Evolutionary conservation across 2,888 invertebrate species (phyloP).

Genomic region (Limnephilus lunatus): DNA sequence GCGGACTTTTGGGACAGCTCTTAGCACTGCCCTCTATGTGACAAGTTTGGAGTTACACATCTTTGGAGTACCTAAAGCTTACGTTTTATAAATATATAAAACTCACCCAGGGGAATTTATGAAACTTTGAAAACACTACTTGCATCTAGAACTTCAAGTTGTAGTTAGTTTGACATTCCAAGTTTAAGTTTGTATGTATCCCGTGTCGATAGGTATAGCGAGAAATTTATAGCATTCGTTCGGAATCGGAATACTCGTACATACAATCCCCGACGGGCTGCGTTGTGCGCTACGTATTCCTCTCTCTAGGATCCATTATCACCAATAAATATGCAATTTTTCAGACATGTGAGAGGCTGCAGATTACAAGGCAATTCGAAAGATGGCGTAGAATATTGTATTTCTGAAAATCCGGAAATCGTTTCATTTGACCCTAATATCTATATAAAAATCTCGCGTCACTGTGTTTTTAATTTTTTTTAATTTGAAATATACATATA

Average conservation of each 20-base stretch:
- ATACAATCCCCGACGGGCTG: background rate
- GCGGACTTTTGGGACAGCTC: no score
- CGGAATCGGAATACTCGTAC: background rate
- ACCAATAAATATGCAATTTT: conserved; percentile 12
- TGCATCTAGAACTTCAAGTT: background rate
- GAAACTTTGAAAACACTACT: background rate
- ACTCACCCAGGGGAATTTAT: background rate
- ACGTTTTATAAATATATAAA: background rate
- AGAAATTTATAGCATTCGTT: background rate
- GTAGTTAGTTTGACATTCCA: background rate
- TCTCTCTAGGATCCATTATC: background rate
- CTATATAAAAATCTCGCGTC: no score
- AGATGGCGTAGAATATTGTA: background rate
- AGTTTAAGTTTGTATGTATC: background rate
- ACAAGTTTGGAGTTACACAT: no score
- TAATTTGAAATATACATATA: no score
- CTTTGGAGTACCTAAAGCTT: background rate
- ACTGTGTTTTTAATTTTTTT: no score
- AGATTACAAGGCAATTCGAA: background rate
- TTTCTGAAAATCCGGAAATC: background rate
- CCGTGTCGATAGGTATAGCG: background rate
- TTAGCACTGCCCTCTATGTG: no score
- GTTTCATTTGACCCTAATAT: background rate
- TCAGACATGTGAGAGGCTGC: background rate
- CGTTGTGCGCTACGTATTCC: background rate